Conservation (phyloP, 1,140 invertebrate species). For the Hirudo medicinalis region DNA sequence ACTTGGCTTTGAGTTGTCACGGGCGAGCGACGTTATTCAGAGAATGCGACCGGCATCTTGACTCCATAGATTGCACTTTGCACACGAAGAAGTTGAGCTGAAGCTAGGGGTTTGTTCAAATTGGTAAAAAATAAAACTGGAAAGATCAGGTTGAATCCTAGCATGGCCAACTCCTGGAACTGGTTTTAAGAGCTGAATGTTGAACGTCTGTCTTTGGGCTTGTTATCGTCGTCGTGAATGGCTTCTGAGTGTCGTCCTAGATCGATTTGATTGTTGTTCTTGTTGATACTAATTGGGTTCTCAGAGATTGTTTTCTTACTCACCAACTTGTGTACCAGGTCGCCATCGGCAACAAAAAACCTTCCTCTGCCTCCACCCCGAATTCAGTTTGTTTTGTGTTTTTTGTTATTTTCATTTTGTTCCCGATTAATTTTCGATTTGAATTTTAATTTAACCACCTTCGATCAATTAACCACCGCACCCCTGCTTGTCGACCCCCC, state of each 20-base stretch:
- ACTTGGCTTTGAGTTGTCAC: too few relatives aligned
- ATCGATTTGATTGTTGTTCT: neutral
- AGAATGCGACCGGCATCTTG: too few relatives aligned
- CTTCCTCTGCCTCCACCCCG: neutral
- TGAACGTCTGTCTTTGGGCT: too few relatives aligned
- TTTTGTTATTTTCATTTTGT: neutral
- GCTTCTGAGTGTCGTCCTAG: neutral
- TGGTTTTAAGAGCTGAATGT: neutral
- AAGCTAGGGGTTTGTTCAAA: too few relatives aligned
- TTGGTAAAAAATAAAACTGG: too few relatives aligned
- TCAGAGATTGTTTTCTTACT: slow-evolving; percentile 6
- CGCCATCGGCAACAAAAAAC: slow-evolving; percentile 7
- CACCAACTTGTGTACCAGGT: neutral
- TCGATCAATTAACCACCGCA: neutral
- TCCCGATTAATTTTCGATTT: neutral
- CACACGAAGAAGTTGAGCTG: too few relatives aligned
- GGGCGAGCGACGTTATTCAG: too few relatives aligned
- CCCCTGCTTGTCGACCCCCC: too few relatives aligned
- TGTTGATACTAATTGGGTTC: neutral
- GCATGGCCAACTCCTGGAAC: neutral
- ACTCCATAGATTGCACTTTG: too few relatives aligned
- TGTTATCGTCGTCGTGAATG: neutral
- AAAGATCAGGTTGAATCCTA: too few relatives aligned
- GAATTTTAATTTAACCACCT: neutral
- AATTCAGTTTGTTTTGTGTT: slow-evolving; percentile 5